Evolutionary conservation across 2,113 vertebrate genomes (phyloP).

Genomic region (Ahaetulla prasina): DNA sequence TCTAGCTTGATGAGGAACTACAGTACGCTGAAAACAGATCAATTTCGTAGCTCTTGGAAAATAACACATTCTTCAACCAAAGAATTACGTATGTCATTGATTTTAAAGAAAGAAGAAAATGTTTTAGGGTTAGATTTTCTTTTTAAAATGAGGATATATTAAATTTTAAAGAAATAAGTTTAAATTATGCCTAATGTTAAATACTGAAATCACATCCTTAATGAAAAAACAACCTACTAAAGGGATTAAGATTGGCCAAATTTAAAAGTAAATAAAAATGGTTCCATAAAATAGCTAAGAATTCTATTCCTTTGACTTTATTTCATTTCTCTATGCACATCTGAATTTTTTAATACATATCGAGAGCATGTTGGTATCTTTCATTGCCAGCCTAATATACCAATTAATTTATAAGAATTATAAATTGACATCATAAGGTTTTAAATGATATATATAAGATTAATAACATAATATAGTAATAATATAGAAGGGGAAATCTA

Average conservation of each 20-base stretch:
- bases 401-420: not conserved
- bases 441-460: not conserved
- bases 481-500: not conserved
- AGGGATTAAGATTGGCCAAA: not conserved
- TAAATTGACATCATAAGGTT: not conserved
- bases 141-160: not conserved
- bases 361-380: not conserved
- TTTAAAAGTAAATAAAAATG: not conserved
- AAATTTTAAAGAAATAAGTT: not conserved
- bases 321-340: not conserved
- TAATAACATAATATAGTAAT: not conserved
- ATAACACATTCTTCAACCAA: not conserved
- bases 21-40: constrained; percentile 25
- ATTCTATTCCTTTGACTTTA: not conserved
- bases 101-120: not conserved
- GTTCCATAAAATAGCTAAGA: not conserved
- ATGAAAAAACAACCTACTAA: not conserved
- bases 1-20: constrained; percentile 52
- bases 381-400: not conserved
- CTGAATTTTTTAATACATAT: not conserved
- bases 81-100: not conserved
- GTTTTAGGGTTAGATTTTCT: not conserved
- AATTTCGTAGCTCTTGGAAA: not conserved
- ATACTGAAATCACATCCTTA: not conserved
- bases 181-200: not conserved